Evolutionary conservation across 2,888 invertebrate genomes (phyloP).

Genomic region (Apamea crenata): DNA sequence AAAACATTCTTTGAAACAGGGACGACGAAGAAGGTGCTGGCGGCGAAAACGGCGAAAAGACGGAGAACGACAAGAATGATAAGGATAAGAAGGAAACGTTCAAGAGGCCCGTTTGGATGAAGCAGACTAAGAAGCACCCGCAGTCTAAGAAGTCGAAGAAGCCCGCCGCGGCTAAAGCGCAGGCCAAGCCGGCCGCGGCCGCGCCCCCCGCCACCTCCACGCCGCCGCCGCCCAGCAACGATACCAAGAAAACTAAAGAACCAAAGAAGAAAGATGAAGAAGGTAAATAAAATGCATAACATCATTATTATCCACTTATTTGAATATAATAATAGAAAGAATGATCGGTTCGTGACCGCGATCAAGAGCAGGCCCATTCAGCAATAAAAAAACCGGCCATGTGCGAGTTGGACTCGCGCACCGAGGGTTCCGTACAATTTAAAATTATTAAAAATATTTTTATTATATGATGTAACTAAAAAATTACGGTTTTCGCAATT

Average conservation of each 20-base stretch:
- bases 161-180: slow-evolving; percentile 75
- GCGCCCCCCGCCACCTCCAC: slow-evolving; percentile 66
- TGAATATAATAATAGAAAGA: too few relatives aligned
- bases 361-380: too few relatives aligned
- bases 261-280: slow-evolving; percentile 85
- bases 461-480: too few relatives aligned
- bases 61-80: slow-evolving; percentile 82
- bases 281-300: slow-evolving; percentile 59
- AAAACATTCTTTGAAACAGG: slow-evolving; percentile 72
- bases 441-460: too few relatives aligned
- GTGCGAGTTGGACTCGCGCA: too few relatives aligned
- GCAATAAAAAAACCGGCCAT: too few relatives aligned
- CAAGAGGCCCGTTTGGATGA: slow-evolving; percentile 91
- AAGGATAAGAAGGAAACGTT: slow-evolving; percentile 88
- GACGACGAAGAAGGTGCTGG: slow-evolving; percentile 90
- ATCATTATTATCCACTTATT: not conserved
- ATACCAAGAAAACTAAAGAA: slow-evolving; percentile 81
- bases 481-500: too few relatives aligned
- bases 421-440: too few relatives aligned
- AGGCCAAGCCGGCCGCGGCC: slow-evolving; percentile 69
- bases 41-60: slow-evolving; percentile 86
- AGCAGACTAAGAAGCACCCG: slow-evolving; percentile 79
- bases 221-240: slow-evolving; percentile 73
- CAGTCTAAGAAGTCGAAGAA: slow-evolving; percentile 77
- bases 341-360: too few relatives aligned